Evolutionary conservation across 2,113 vertebrate genomes (phyloP), one percentile per base, ranked within the genome.

Genomic region (Nestor notabilis): DNA sequence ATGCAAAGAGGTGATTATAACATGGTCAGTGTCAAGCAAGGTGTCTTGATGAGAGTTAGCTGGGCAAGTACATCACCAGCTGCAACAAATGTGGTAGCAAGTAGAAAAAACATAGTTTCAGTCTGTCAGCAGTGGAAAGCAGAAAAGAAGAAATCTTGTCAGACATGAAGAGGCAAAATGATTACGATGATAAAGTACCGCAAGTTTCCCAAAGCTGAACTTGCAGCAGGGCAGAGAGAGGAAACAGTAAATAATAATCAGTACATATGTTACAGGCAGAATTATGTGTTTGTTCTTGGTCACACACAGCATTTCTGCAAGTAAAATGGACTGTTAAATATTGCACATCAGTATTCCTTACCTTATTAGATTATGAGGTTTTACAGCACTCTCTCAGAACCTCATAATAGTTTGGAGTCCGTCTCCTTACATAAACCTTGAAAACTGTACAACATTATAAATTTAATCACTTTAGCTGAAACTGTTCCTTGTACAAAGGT

Each of bases 381-480:
- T 93, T 50, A 41, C 85, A 71, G 58, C 16, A 3, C 15, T 71
- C 64, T 77, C 81, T 71, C 69, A 91, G 87, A 96, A 80, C 77
- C 74, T 46, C 41, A 20, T 50, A 95, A 43, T 55, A 63, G 66
- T 17, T 80, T 77, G 20, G 52, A 82, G 72, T 65, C 47, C 76
- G n/a, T 90, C 90, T 96, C 69, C 66, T 95, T 89, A 89, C 49
- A 89, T 81, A 95, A 96, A 92, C 94, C 94, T 91, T 96, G 95
- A 95, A 91, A 95, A 74, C 65, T 47, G 49, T 35, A 91, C 61
- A 92, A 52, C 80, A 74, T 92, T 95, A 95, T 92, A 87, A 71
- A 94, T 95, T 89, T 95, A 97, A 95, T 97, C 95, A 95, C 95
- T 92, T 69, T 28, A 84, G 87, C 66, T 95, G 81, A 94, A 96